Evolutionary conservation across 1,140 invertebrate genomes (phyloP).

Genomic region (Pantala flavescens): DNA sequence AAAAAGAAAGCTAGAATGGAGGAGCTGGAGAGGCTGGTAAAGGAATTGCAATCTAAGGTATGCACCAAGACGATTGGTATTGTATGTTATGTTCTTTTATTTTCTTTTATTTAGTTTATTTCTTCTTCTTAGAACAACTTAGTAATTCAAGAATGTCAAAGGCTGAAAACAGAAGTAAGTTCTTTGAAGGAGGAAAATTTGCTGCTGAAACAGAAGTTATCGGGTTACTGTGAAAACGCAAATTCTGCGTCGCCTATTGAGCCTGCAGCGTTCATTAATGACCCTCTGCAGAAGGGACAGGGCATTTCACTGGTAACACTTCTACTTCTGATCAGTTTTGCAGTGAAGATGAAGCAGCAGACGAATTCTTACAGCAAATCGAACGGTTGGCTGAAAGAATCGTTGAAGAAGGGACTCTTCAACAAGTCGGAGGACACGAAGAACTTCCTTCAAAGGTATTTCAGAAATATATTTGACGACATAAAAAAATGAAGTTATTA

Average conservation of each 20-base stretch:
- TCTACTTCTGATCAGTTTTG: not conserved
- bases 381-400: not conserved
- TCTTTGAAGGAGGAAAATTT: not conserved
- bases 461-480: too few species aligned
- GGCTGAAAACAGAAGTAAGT: not conserved
- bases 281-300: not conserved
- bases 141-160: not conserved
- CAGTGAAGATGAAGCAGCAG: not conserved
- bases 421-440: too few species aligned
- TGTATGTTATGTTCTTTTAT: too few species aligned
- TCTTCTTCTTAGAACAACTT: not conserved
- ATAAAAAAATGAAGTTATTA: too few species aligned
- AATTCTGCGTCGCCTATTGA: not conserved
- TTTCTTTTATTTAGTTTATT: too few species aligned
- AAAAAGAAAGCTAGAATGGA: conserved; percentile 89
- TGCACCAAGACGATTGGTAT: not conserved
- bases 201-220: not conserved
- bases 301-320: not conserved
- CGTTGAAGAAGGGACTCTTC: not conserved
- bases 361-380: not conserved
- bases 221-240: not conserved
- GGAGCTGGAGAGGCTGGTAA: conserved; percentile 67
- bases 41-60: conserved; percentile 43
- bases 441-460: too few species aligned
- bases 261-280: not conserved